Conservation (phyloP, 2,113 vertebrate genomes). For the Corythoichthys haematopterus region DNA sequence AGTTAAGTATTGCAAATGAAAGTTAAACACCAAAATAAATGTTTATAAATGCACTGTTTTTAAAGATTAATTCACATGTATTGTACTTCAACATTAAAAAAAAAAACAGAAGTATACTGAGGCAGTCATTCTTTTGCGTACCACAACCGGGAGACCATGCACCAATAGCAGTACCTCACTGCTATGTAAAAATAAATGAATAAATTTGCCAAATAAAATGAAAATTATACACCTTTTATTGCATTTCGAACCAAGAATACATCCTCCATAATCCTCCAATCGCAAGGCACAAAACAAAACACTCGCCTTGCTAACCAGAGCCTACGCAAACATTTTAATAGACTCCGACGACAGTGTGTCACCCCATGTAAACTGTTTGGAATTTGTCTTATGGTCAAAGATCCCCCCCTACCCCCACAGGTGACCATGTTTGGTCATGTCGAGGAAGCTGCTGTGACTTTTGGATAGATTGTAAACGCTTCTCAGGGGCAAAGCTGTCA, state of each 20-base stretch:
- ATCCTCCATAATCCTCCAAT: not conserved
- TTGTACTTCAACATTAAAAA: not conserved
- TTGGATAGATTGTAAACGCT: constrained; percentile 61
- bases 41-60: not conserved
- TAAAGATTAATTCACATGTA: not conserved
- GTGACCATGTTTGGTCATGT: constrained; percentile 87
- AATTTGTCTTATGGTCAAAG: constrained; percentile 45
- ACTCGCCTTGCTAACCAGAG: constrained; percentile 4
- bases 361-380: constrained; percentile 45
- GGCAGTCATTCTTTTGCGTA: not conserved
- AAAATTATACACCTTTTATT: not conserved
- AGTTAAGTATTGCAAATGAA: too few relatives aligned
- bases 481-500: constrained; percentile 51
- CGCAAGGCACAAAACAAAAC: constrained; percentile 5
- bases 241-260: not conserved
- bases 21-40: not conserved
- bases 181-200: not conserved
- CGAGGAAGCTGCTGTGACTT: constrained; percentile 59
- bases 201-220: not conserved
- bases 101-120: not conserved
- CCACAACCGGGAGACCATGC: not conserved
- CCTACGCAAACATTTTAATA: constrained; percentile 33
- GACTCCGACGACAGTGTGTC: constrained; percentile 23
- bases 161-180: not conserved
- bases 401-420: constrained; percentile 51